phyloP scores from a whole-genome alignment of 1,140 invertebrate genomes.

The Plutomurus gul region DNA sequence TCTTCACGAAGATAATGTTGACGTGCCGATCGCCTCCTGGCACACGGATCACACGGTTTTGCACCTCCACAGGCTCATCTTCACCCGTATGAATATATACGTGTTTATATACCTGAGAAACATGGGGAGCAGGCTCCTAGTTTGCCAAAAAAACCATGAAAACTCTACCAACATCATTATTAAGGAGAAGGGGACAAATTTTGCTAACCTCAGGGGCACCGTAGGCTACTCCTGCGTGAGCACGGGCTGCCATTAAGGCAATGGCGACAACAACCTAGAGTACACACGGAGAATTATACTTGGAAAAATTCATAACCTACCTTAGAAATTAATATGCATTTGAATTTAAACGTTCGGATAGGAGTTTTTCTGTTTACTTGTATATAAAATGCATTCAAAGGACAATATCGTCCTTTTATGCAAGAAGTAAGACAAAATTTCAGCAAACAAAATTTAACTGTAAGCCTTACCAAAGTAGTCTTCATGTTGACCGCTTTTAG shows the following conservation, averaged over 20 bases:
- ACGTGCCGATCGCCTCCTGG: slow-evolving; percentile 41
- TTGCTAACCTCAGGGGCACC: neutral
- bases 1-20: slow-evolving; percentile 40
- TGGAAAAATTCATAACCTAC: neutral
- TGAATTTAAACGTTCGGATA: neutral
- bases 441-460: too few species aligned
- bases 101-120: too few species aligned
- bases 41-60: slow-evolving; percentile 11
- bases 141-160: neutral
- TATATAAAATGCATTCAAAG: neutral
- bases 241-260: neutral
- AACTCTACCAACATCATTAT: neutral
- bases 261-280: neutral
- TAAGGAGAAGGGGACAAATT: neutral
- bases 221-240: neutral
- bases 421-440: too few species aligned
- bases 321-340: neutral
- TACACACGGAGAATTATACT: neutral
- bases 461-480: slow-evolving; percentile 19
- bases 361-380: neutral
- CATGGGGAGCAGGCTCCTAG: too few species aligned
- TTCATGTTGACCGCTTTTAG: neutral
- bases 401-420: neutral
- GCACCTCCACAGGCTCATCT: slow-evolving; percentile 30
- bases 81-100: neutral